Evolutionary conservation across 2,113 vertebrate species (phyloP).

Genomic region (Perccottus glenii): DNA sequence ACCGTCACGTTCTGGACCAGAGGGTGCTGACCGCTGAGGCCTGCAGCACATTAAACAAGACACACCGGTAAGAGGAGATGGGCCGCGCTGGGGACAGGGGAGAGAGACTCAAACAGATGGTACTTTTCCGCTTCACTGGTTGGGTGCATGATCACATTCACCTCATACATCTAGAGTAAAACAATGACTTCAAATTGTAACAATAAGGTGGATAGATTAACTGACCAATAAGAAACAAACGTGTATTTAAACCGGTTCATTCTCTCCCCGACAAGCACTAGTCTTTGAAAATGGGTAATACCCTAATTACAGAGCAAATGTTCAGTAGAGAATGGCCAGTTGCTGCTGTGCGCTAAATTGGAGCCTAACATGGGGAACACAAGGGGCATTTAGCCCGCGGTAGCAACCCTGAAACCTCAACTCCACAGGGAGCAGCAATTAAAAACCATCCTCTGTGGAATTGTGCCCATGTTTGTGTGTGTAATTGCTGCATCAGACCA

Average conservation of each 20-base stretch:
- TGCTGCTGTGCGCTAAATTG: conserved; percentile 59
- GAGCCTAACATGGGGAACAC: conserved; percentile 51
- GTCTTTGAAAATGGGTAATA: conserved; percentile 25
- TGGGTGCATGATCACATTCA: not conserved
- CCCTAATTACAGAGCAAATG: conserved; percentile 56
- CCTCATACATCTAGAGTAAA: not conserved
- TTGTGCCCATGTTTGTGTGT: conserved; percentile 32
- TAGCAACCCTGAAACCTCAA: conserved; percentile 48
- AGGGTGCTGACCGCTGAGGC: conserved; percentile 93
- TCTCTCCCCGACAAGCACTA: not conserved
- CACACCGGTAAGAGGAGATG: conserved; percentile 18
- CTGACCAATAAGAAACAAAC: not conserved
- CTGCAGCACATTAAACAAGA: conserved; percentile 69
- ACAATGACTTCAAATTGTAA: not conserved
- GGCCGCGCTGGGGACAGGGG: conserved; percentile 3
- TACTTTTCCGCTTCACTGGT: conserved; percentile 9
- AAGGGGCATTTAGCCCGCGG: conserved; percentile 55
- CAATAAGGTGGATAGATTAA: too few species aligned
- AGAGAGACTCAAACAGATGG: conserved; percentile 27
- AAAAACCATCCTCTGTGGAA: conserved; percentile 46
- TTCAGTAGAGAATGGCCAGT: conserved; percentile 35
- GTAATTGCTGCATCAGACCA: conserved; percentile 12
- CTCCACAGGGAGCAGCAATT: conserved; percentile 59
- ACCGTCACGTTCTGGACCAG: conserved; percentile 96
- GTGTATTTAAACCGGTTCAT: not conserved